Conservation (phyloP, 2,113 vertebrate species). For the Micronycteris hirsuta region DNA sequence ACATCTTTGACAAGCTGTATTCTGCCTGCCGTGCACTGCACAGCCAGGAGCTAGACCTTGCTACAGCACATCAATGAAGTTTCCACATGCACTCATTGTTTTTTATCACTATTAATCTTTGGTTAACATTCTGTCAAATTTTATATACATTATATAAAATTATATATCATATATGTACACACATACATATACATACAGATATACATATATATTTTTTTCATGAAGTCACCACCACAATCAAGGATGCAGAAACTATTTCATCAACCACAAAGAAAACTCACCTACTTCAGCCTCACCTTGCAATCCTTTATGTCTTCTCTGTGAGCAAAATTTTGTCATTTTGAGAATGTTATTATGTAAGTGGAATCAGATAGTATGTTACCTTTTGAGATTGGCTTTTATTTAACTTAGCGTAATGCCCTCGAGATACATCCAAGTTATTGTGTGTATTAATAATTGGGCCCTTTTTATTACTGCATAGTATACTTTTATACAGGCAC, state of each 20-base stretch:
- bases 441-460: background rate
- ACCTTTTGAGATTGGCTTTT: background rate
- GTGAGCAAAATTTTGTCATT: background rate
- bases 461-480: background rate
- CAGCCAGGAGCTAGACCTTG: background rate
- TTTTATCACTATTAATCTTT: background rate
- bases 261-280: background rate
- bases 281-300: background rate
- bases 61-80: background rate
- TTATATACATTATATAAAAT: background rate
- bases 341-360: background rate
- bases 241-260: background rate
- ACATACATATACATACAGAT: background rate
- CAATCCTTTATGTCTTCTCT: background rate
- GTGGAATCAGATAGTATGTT: background rate
- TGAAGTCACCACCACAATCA: background rate
- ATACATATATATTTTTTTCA: background rate
- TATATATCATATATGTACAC: background rate
- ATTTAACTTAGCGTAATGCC: background rate
- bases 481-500: rapidly evolving
- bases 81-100: background rate
- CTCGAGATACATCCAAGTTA: background rate
- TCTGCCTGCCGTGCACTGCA: rapidly evolving
- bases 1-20: background rate
- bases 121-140: background rate